Conservation (phyloP, 1,140 invertebrate species). For the Bombus affinis region DNA sequence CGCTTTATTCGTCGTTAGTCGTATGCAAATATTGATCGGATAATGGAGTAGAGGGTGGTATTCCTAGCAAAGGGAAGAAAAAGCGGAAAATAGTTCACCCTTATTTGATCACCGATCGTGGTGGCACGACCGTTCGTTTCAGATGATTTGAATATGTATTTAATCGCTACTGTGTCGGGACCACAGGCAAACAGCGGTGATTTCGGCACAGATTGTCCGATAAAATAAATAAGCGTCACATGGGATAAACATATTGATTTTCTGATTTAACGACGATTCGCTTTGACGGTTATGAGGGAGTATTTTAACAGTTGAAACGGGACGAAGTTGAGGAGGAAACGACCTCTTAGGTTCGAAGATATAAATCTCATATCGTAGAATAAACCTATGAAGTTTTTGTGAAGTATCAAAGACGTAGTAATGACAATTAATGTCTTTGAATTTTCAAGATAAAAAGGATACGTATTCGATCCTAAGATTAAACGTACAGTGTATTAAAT, state of each 20-base stretch:
- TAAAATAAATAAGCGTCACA: background rate
- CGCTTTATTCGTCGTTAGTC: conserved; percentile 18
- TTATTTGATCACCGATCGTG: background rate
- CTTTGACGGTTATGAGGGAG: too few relatives aligned
- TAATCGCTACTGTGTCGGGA: background rate
- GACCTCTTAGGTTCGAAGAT: background rate
- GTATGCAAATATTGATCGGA: conserved; percentile 8
- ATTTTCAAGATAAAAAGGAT: too few relatives aligned
- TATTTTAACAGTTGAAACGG: background rate
- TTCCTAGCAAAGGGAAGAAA: background rate
- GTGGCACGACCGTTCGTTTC: background rate
- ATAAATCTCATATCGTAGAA: background rate
- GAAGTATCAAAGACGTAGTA: too few relatives aligned
- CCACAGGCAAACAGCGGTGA: background rate
- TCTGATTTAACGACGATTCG: background rate
- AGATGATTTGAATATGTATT: background rate
- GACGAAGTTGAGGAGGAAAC: background rate
- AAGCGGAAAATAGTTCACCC: background rate
- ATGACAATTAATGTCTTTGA: too few relatives aligned
- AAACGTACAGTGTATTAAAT: too few relatives aligned
- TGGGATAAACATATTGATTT: background rate
- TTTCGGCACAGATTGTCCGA: background rate
- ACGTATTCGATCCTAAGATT: too few relatives aligned
- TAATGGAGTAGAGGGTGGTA: background rate
- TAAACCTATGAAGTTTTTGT: too few relatives aligned